Conservation (phyloP, 2,797 vertebrate species). For the Anomalospiza imberbis region DNA sequence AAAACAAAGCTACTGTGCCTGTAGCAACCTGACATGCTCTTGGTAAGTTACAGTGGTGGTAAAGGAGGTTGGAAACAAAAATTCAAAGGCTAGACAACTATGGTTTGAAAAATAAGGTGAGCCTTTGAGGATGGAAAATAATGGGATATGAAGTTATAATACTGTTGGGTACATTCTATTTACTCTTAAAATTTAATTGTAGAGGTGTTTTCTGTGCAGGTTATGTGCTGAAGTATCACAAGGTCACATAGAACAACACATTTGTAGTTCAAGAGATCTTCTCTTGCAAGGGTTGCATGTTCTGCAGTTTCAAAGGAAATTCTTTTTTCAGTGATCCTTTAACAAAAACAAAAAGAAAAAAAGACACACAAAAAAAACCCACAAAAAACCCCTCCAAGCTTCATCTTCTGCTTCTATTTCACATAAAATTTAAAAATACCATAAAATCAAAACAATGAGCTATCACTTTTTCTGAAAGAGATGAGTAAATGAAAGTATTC, state of each 20-base stretch:
- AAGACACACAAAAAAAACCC: background rate
- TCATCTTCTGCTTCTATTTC: background rate
- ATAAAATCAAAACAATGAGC: background rate
- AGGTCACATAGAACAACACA: background rate
- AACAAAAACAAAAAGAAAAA: background rate
- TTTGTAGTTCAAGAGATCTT: slow-evolving; percentile 12
- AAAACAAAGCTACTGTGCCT: background rate
- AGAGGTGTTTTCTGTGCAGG: background rate
- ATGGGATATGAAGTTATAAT: background rate
- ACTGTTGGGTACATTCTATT: background rate
- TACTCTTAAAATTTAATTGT: background rate
- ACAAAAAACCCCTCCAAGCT: background rate
- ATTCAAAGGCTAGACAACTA: background rate
- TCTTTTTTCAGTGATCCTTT: background rate
- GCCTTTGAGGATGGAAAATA: background rate
- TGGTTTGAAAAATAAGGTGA: background rate
- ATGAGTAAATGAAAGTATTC: background rate
- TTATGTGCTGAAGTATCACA: background rate
- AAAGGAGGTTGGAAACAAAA: background rate
- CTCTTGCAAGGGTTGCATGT: background rate
- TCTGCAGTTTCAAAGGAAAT: background rate
- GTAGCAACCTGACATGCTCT: background rate
- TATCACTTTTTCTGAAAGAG: background rate
- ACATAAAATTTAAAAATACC: background rate
- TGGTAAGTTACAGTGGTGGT: background rate